phyloP scores from a whole-genome alignment of 2,113 vertebrate genomes.

The Sinocyclocheilus grahami region DNA sequence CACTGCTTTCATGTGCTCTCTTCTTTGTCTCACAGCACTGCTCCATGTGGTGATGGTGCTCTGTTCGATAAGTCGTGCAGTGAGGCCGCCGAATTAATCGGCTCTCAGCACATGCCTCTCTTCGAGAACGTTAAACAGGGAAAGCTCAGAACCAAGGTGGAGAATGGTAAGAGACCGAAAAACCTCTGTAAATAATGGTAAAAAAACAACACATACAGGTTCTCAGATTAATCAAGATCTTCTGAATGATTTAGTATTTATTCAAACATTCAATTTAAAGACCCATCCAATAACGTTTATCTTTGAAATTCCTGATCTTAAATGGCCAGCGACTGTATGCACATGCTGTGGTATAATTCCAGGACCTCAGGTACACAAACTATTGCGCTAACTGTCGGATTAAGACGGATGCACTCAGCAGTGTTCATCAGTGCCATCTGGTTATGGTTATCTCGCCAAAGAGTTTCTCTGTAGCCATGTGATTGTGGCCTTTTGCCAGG shows the following conservation, averaged over 20 bases:
- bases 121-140: constrained; percentile 97
- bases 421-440: constrained; percentile 14
- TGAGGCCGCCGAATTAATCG: constrained; percentile 74
- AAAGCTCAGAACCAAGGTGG: constrained; percentile 96
- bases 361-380: not conserved
- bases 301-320: not conserved
- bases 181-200: no score
- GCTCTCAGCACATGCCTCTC: constrained; percentile 84
- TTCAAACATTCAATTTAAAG: not conserved
- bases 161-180: constrained; percentile 82
- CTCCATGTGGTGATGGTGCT: constrained; percentile 89
- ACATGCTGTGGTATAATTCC: not conserved
- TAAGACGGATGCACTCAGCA: not conserved
- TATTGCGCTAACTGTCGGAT: not conserved
- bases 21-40: constrained; percentile 67
- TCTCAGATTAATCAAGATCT: no score
- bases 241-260: not conserved
- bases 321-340: not conserved
- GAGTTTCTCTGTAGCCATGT: not conserved
- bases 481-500: not conserved
- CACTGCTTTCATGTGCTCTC: not conserved
- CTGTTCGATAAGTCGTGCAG: constrained; percentile 98
- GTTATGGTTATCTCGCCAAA: not conserved
- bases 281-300: not conserved
- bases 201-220: not conserved